Base-by-base conservation (phyloP, 2,888 invertebrate species). In the Ptilodon capucinus region DNA sequence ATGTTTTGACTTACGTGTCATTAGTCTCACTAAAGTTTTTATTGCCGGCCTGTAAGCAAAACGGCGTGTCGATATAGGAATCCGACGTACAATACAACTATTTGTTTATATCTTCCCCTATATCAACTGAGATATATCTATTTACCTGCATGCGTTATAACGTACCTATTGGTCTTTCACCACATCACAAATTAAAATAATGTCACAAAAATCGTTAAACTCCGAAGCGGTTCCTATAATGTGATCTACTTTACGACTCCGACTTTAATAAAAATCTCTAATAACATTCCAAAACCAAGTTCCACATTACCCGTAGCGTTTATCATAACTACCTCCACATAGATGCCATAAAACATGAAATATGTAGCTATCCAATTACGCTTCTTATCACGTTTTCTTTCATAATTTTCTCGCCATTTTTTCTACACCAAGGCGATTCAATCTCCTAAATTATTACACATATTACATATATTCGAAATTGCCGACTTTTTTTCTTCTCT, bases 231-330 rank as follows among this genome's bases (percentile, higher is more conserved):
- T 69, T 65, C 64, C 62, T 71, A 67, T 77, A 79, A n/a, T n/a
- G n/a, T 71, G 79, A 76, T 83, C 80, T 70, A 62, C 58, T 87
- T 87, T 86, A 85, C 75, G 83, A 82, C 76, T 71, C 52, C 58
- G 74, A 71, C 77, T 81, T 78, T 77, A 80, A 86, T 85, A 86
- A 85, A 84, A 86, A 79, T 81, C 66, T 82, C 76, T 84, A 81
- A 84, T 85, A 82, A 81, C 83, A 84, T 86, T 85, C 84, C 84
- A 44, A 67, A 76, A 66, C 74, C 76, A 54, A 83, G 81, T 81
- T 74, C 71, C 69, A 71, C 60, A 72, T 77, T 68, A 74, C 68
- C 68, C 71, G 57, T 57, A 62, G 56, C 74, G 74, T 80, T 81
- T 81, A 85, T 81, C 76, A 79, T 77, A 79, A 79, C 66, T 67